Percentiles rank a stretch among this genome's conserved stretches.
phyloP scores from a whole-genome alignment of 2,888 invertebrate genomes.

The Gonocerus acuteangulatus region DNA sequence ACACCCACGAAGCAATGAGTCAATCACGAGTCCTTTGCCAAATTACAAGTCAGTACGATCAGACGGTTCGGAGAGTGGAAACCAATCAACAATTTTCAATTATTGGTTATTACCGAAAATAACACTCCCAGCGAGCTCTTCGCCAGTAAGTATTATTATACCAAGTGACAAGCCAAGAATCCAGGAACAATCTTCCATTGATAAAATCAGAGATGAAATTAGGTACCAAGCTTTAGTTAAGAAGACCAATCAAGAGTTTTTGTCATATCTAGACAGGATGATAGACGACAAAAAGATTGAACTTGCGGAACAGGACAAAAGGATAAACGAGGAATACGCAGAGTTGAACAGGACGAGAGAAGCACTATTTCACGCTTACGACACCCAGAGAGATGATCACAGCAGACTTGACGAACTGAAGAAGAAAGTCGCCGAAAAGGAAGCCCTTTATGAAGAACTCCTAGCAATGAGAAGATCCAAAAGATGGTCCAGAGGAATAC shows the following conservation, averaged over 20 bases:
- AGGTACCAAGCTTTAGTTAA: constrained; percentile 6
- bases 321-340: not conserved
- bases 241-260: not conserved
- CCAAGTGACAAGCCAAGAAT: too few relatives aligned
- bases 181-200: too few relatives aligned
- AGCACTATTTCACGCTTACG: constrained; percentile 5
- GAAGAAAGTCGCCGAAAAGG: not conserved
- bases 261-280: not conserved
- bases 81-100: too few relatives aligned
- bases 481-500: not conserved
- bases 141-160: not conserved
- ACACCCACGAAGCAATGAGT: too few relatives aligned
- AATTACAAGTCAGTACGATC: too few relatives aligned
- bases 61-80: too few relatives aligned
- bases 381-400: not conserved
- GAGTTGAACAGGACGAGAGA: constrained; percentile 17
- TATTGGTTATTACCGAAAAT: not conserved
- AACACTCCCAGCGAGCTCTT: not conserved
- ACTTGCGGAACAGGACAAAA: not conserved
- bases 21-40: too few relatives aligned
- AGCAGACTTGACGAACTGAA: not conserved
- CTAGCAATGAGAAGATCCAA: not conserved
- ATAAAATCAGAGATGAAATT: not conserved
- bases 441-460: not conserved
- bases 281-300: constrained; percentile 3